phyloP scores from a whole-genome alignment of 2,797 vertebrate species.

The Mus caroli region DNA sequence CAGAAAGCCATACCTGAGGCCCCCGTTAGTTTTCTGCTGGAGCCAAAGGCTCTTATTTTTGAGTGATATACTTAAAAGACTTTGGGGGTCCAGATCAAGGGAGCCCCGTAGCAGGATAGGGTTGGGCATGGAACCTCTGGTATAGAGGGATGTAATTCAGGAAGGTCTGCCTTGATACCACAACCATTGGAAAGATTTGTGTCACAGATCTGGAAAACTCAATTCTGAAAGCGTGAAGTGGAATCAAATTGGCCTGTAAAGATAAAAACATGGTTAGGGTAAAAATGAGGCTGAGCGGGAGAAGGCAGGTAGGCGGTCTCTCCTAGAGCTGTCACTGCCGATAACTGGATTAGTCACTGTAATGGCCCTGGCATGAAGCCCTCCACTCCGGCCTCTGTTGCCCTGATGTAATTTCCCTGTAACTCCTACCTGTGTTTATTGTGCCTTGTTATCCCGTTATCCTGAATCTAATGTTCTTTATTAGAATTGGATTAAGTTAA shows the following conservation, averaged over 20 bases:
- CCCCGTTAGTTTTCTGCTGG: background rate
- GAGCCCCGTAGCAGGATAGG: background rate
- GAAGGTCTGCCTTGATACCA: background rate
- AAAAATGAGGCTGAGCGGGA: conserved; percentile 52
- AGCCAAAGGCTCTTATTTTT: background rate
- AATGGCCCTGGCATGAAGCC: background rate
- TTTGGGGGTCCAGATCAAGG: background rate
- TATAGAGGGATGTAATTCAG: background rate
- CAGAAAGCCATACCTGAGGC: background rate
- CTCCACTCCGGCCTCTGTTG: accelerated
- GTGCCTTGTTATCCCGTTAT: background rate
- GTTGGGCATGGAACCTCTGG: background rate
- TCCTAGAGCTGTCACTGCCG: accelerated
- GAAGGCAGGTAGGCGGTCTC: background rate
- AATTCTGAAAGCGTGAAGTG: conserved; percentile 51
- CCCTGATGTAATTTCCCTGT: conserved; percentile 42
- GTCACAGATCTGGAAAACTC: conserved; percentile 68
- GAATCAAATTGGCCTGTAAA: conserved; percentile 65
- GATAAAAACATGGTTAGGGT: conserved; percentile 71
- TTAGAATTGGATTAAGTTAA: conserved; percentile 72
- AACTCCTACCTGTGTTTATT: conserved; percentile 49
- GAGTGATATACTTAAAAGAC: background rate
- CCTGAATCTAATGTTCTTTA: background rate
- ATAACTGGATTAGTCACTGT: conserved; percentile 64
- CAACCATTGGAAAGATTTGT: conserved; percentile 3